Percentiles rank a stretch among this genome's conserved stretches.
phyloP scores from a whole-genome alignment of 2,797 vertebrate species.

The Acropternis orthonyx region DNA sequence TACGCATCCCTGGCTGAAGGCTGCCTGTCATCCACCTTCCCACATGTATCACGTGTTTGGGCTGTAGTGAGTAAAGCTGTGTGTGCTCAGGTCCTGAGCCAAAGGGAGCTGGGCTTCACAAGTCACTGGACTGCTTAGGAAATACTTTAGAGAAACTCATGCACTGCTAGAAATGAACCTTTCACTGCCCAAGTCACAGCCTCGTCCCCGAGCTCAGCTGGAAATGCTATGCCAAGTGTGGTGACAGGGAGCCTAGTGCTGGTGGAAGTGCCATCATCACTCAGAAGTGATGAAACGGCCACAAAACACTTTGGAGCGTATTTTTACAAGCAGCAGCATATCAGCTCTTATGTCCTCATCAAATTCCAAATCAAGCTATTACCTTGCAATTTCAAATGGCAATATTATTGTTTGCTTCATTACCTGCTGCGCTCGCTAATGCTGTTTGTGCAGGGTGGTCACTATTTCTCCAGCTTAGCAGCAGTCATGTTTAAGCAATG shows the following conservation, averaged over 20 bases:
- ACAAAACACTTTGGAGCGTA: not conserved
- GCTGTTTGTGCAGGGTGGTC: not conserved
- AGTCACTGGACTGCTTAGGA: not conserved
- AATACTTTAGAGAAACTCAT: not conserved
- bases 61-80: not conserved
- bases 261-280: not conserved
- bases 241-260: not conserved
- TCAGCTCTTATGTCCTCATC: conserved; percentile 24
- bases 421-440: not conserved
- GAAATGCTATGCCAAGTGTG: not conserved
- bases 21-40: conserved; percentile 29
- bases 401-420: conserved; percentile 47
- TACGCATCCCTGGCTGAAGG: not conserved
- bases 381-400: conserved; percentile 26
- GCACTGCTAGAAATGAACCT: not conserved
- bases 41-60: not conserved
- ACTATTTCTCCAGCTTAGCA: conserved; percentile 12
- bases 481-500: not conserved
- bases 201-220: not conserved
- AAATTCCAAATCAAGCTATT: conserved; percentile 50
- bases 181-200: not conserved
- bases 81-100: not conserved
- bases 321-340: conserved; percentile 6
- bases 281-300: not conserved
- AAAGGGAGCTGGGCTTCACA: not conserved